phyloP scores from a whole-genome alignment of 2,888 invertebrate genomes.

The Nymphalis polychloros region DNA sequence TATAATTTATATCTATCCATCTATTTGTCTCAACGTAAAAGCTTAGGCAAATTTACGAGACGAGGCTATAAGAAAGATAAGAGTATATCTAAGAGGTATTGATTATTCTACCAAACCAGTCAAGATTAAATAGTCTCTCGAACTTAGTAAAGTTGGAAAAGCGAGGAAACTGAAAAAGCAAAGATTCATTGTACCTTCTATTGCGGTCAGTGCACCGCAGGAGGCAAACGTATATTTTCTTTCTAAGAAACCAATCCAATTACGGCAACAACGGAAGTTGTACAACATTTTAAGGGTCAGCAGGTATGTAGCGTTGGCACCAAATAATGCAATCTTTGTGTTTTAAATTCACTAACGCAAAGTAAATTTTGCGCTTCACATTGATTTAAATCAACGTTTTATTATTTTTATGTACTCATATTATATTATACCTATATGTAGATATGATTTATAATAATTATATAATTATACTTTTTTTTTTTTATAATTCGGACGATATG shows the following conservation, averaged over 20 bases:
- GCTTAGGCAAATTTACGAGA: background rate
- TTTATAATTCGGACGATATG: no score
- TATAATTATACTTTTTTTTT: no score
- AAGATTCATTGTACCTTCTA: conserved; percentile 31
- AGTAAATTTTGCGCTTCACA: no score
- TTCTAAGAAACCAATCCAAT: conserved; percentile 39
- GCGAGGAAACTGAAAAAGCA: conserved; percentile 21
- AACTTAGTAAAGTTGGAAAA: conserved; percentile 22
- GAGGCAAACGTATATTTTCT: conserved; percentile 32
- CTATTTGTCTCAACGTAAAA: no score
- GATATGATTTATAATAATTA: no score
- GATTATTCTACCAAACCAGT: conserved; percentile 6
- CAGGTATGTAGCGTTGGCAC: conserved; percentile 3
- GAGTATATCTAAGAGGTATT: conserved; percentile 12
- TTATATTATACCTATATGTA: no score
- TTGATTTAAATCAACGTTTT: no score
- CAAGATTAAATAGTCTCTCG: conserved; percentile 20
- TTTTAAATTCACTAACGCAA: no score
- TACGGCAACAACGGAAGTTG: conserved; percentile 39
- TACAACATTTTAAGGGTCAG: conserved; percentile 30
- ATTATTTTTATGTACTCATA: no score
- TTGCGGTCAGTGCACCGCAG: conserved; percentile 30
- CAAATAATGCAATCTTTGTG: background rate
- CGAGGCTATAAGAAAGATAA: conserved; percentile 6
- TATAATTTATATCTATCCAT: no score